phyloP scores from a whole-genome alignment of 2,797 vertebrate genomes.

The Pangasius djambal region DNA sequence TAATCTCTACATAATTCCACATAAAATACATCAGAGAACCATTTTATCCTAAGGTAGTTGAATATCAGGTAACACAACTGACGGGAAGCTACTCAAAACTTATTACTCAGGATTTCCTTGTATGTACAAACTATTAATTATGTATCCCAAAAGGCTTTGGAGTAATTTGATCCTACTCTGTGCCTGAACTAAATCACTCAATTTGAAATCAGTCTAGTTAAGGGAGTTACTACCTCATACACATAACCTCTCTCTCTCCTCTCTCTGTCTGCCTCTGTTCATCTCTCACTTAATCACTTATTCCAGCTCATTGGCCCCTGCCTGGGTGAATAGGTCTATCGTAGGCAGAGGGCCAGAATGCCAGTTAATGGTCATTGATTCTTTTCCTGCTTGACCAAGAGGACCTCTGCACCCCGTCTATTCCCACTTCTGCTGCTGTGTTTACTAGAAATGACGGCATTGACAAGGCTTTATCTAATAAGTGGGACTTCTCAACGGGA shows the following conservation, averaged over 20 bases:
- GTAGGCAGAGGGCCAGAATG: slow-evolving; percentile 49
- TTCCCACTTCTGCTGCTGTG: slow-evolving; percentile 58
- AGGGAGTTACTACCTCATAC: slow-evolving; percentile 18
- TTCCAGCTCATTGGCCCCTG: slow-evolving; percentile 42
- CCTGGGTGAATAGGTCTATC: slow-evolving; percentile 38
- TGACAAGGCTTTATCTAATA: slow-evolving; percentile 61
- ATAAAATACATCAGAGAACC: neutral
- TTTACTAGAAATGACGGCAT: slow-evolving; percentile 63
- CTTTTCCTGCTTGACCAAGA: slow-evolving; percentile 50
- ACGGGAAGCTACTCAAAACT: slow-evolving; percentile 33
- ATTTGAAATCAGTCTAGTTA: slow-evolving; percentile 30
- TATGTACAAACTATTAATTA: slow-evolving; percentile 36
- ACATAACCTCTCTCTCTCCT: neutral
- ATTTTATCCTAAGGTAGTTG: slow-evolving; percentile 30
- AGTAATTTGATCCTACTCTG: slow-evolving; percentile 15
- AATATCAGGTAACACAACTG: slow-evolving; percentile 45
- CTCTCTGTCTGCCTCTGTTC: neutral
- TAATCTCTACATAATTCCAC: neutral
- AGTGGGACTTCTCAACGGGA: slow-evolving; percentile 56
- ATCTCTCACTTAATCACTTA: slow-evolving; percentile 35
- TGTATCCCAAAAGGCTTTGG: slow-evolving; percentile 15
- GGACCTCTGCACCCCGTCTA: slow-evolving; percentile 57
- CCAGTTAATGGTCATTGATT: slow-evolving; percentile 63
- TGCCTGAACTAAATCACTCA: slow-evolving; percentile 11
- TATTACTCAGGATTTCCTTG: slow-evolving; percentile 50